Conservation (phyloP, 2,888 invertebrate species). For the Tinea pellionella region DNA sequence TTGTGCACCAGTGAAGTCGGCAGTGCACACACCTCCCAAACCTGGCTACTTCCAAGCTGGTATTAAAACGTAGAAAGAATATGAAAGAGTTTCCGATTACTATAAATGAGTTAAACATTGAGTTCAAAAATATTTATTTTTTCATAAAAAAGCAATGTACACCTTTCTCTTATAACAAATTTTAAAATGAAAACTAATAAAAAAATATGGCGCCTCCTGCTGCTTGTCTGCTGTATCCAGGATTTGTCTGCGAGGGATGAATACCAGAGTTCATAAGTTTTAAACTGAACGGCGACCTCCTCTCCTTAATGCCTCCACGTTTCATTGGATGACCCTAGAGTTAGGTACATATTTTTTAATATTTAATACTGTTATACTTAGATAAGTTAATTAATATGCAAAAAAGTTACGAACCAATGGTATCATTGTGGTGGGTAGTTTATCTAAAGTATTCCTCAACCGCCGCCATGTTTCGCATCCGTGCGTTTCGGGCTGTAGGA, state of each 20-base stretch:
- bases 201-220: constrained; percentile 80
- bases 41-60: too few relatives aligned
- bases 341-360: too few relatives aligned
- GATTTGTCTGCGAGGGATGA: constrained; percentile 83
- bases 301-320: constrained; percentile 72
- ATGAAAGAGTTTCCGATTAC: too few relatives aligned
- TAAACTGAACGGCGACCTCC: constrained; percentile 76
- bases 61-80: too few relatives aligned
- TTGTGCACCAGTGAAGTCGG: too few relatives aligned
- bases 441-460: constrained; percentile 71
- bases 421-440: constrained; percentile 46
- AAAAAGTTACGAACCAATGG: constrained; percentile 38
- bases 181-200: constrained; percentile 49
- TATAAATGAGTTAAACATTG: too few relatives aligned
- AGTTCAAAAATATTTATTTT: too few relatives aligned
- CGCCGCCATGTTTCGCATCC: constrained; percentile 75
- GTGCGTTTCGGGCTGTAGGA: constrained; percentile 76
- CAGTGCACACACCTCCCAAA: too few relatives aligned
- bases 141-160: too few relatives aligned
- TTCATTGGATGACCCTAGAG: constrained; percentile 69
- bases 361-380: background rate
- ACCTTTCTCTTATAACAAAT: background rate
- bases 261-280: constrained; percentile 86
- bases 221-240: constrained; percentile 82
- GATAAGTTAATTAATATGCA: background rate